phyloP scores from a whole-genome alignment of 2,888 invertebrate genomes.

The Poecilus cupreus region DNA sequence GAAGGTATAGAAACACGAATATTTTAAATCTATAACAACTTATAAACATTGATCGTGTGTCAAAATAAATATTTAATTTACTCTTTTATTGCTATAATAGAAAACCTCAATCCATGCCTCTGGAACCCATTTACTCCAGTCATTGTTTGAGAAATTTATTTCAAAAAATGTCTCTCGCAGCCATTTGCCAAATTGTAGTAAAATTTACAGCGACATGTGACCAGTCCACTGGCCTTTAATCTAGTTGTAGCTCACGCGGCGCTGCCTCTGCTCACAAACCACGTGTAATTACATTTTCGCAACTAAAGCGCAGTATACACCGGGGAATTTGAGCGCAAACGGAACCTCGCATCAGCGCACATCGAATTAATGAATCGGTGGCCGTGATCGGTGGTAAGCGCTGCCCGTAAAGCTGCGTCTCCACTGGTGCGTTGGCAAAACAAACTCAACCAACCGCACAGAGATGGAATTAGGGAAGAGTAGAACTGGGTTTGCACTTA shows the following conservation, averaged over 20 bases:
- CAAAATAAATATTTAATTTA: too few species aligned
- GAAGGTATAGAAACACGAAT: too few species aligned
- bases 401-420: constrained; percentile 4
- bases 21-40: too few species aligned
- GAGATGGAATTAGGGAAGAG: neutral
- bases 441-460: constrained; percentile 64
- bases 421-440: neutral
- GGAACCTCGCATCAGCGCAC: neutral
- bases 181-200: too few species aligned
- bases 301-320: neutral
- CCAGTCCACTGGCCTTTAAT: too few species aligned
- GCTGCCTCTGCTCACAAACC: neutral
- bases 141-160: too few species aligned
- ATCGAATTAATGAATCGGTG: neutral
- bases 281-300: constrained; percentile 2
- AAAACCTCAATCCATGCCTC: too few species aligned
- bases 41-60: too few species aligned
- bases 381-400: neutral
- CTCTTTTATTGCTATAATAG: too few species aligned
- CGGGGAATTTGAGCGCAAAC: neutral
- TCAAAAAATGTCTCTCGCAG: too few species aligned
- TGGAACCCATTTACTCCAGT: too few species aligned
- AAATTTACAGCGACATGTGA: too few species aligned
- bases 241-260: neutral
- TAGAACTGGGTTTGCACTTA: neutral